Base-by-base conservation (phyloP, 2,113 vertebrate species). In the Rutilus rutilus region DNA sequence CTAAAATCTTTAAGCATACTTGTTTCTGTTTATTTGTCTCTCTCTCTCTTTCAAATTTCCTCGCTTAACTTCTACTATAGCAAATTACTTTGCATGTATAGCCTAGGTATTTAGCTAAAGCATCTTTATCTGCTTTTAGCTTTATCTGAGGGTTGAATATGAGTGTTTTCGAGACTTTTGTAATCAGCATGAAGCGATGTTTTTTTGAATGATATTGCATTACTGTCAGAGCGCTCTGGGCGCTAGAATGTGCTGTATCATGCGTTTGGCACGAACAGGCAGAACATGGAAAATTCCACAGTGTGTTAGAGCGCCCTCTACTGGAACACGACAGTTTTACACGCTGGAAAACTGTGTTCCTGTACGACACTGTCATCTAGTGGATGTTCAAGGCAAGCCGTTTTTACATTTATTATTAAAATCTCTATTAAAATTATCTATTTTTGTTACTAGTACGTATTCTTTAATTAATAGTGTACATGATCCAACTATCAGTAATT, bases 201-300 rank as follows among this genome's bases (percentile, higher is more conserved):
- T 50, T 76, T 9, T 54, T 17, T 15, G 1, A 42, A 60, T 42
- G 33, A n/a, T 42, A 6, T 42, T 75, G 42, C 6, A 27, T 52
- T 1, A 76, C 25, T 39, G 76, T n/a, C 5, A 6, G 12, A 57
- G 14, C 17, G 5, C 54, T 5, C 69, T 15, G 36, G 0, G 39
- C 47, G 42, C 30, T 60, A 57, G 75, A 85, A 85, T 71, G 84
- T 79, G 76, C 75, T 57, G 47, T 11, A 21, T 85, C 75, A 85
- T n/a, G 30, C 5, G 62, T 78, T 69, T 79, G 62, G 62, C 47
- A 85, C 73, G n/a, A 62, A 30, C 69, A 73, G 30, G 15, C 59
- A 25, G 10, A 42, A 77, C 47, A 83, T 86, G 85, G 85, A 86
- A 86, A 86, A 77, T 83, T 86, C 85, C 85, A 86, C 42, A 82